phyloP scores from a whole-genome alignment of 2,888 invertebrate species.

The Eristalis intricaria region DNA sequence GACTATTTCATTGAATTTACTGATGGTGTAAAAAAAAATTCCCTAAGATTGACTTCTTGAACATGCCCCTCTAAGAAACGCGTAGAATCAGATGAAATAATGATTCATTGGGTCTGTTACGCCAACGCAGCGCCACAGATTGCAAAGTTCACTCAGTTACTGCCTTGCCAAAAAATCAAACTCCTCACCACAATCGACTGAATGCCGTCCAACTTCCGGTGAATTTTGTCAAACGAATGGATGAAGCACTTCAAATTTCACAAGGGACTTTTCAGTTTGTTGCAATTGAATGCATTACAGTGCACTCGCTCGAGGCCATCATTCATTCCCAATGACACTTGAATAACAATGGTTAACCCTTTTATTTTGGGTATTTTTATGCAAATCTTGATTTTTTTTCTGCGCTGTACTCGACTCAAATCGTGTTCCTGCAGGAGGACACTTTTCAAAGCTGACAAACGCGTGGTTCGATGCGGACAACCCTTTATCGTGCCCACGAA shows the following conservation, averaged over 20 bases:
- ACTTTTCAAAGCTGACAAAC: neutral
- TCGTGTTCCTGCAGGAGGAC: neutral
- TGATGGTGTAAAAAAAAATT: too few relatives aligned
- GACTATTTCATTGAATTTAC: too few relatives aligned
- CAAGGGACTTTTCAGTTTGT: neutral
- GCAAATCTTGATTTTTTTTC: neutral
- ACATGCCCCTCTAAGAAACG: too few relatives aligned
- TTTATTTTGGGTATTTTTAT: neutral
- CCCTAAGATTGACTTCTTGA: too few relatives aligned
- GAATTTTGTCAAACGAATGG: neutral
- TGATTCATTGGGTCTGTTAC: too few relatives aligned
- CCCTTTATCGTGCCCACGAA: constrained; percentile 36
- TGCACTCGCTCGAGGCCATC: neutral
- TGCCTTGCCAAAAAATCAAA: neutral
- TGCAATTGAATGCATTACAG: neutral
- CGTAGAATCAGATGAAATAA: too few relatives aligned
- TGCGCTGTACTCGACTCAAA: neutral
- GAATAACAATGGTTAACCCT: constrained; percentile 5
- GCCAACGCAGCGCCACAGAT: too few relatives aligned
- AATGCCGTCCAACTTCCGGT: neutral
- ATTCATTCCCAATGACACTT: constrained; percentile 9
- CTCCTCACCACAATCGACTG: neutral
- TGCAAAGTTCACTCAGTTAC: neutral
- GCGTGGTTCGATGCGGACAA: neutral
- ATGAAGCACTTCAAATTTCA: neutral